phyloP scores from a whole-genome alignment of 2,888 invertebrate species.

The Himalopsyche tibetana region DNA sequence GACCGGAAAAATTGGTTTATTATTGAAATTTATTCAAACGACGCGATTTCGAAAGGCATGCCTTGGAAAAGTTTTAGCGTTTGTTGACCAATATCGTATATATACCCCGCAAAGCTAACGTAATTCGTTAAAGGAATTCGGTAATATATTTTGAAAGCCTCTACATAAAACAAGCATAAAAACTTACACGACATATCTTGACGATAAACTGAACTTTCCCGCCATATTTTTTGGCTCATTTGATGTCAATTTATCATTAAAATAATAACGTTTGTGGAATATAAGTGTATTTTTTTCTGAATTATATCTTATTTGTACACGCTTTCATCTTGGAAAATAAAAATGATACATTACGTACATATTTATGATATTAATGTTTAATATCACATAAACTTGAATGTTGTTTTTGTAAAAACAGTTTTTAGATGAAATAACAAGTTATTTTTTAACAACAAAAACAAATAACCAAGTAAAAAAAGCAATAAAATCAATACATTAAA shows the following conservation, averaged over 20 bases:
- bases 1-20: conserved; percentile 20
- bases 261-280: conserved; percentile 28
- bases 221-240: conserved; percentile 41
- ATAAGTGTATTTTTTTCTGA: conserved; percentile 9
- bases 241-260: conserved; percentile 43
- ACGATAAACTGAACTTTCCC: conserved; percentile 14
- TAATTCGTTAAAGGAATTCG: conserved; percentile 37
- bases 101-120: background rate
- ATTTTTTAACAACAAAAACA: too few relatives aligned
- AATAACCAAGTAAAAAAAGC: too few relatives aligned
- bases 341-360: background rate
- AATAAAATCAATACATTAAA: too few relatives aligned
- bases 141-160: conserved; percentile 15
- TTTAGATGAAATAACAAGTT: too few relatives aligned
- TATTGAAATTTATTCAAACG: conserved; percentile 43
- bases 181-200: conserved; percentile 11
- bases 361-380: background rate
- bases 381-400: too few relatives aligned
- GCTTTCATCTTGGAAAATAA: conserved; percentile 19
- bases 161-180: conserved; percentile 39
- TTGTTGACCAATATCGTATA: conserved; percentile 38
- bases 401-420: too few relatives aligned
- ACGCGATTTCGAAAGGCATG: background rate
- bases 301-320: background rate
- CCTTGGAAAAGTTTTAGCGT: conserved; percentile 24